phyloP scores from a whole-genome alignment of 2,113 vertebrate genomes.

The Salvelinus fontinalis region DNA sequence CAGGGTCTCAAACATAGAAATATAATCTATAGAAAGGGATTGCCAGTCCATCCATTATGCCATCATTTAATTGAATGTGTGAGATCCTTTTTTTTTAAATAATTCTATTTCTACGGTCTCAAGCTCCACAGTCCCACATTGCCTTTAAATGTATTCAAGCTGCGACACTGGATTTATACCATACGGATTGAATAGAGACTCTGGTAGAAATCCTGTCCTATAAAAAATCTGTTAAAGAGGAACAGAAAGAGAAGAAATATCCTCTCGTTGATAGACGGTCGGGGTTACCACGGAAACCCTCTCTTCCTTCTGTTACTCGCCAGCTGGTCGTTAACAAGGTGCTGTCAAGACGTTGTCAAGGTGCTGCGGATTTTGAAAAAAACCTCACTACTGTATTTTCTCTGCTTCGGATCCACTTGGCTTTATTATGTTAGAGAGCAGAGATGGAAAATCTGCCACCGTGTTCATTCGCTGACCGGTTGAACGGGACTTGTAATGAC shows the following conservation, averaged over 20 bases:
- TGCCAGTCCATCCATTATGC: too few species aligned
- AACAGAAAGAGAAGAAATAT: too few species aligned
- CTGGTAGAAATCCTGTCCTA: neutral
- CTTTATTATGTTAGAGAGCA: neutral
- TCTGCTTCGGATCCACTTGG: neutral
- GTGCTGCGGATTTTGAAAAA: neutral
- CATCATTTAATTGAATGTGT: too few species aligned
- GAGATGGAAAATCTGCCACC: neutral
- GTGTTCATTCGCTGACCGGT: neutral
- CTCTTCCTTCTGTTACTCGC: neutral
- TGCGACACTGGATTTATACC: too few species aligned
- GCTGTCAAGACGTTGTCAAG: neutral
- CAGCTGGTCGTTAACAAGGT: neutral
- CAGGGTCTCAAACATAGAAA: too few species aligned
- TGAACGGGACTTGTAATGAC: too few species aligned
- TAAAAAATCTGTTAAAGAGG: neutral
- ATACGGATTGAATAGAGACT: too few species aligned
- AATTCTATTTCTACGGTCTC: too few species aligned
- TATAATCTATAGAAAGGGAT: too few species aligned
- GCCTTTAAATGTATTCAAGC: too few species aligned
- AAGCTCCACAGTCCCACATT: too few species aligned
- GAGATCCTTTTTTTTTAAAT: too few species aligned
- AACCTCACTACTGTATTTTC: neutral
- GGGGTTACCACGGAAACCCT: conserved; percentile 3
- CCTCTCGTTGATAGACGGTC: neutral